Percentiles rank a stretch among this genome's conserved stretches.
Evolutionary conservation across 2,113 vertebrate species (phyloP).

Genomic region (Eonycteris spelaea): DNA sequence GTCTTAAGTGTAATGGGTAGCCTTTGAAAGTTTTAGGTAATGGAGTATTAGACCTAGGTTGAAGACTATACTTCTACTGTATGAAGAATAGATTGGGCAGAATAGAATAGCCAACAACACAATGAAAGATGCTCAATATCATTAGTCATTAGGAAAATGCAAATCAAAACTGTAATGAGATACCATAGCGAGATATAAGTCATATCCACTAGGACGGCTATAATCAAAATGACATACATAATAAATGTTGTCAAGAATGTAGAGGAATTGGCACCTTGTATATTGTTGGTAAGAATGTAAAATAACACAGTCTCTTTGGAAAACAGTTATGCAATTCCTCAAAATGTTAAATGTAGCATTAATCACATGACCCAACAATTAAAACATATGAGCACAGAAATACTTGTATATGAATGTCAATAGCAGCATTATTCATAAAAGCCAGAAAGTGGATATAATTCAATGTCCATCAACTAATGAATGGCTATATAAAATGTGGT

Average conservation of each 20-base stretch:
- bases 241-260: background rate
- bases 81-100: background rate
- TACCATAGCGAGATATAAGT: background rate
- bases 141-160: background rate
- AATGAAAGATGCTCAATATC: background rate
- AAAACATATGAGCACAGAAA: background rate
- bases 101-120: background rate
- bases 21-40: background rate
- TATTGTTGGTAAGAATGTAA: background rate
- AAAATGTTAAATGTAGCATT: background rate
- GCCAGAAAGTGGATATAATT: background rate
- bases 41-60: background rate
- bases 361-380: background rate
- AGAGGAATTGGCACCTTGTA: background rate
- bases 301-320: background rate
- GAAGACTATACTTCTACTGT: background rate
- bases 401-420: background rate
- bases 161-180: background rate
- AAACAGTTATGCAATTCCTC: background rate
- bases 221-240: background rate
- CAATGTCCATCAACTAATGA: background rate
- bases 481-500: background rate
- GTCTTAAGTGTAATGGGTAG: background rate
- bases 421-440: background rate
- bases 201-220: background rate